These are phyloP conservation scores for Tenodera sinensis DNA, from an alignment of 2,888 invertebrate species.

Conservation along the genomic window DNA sequence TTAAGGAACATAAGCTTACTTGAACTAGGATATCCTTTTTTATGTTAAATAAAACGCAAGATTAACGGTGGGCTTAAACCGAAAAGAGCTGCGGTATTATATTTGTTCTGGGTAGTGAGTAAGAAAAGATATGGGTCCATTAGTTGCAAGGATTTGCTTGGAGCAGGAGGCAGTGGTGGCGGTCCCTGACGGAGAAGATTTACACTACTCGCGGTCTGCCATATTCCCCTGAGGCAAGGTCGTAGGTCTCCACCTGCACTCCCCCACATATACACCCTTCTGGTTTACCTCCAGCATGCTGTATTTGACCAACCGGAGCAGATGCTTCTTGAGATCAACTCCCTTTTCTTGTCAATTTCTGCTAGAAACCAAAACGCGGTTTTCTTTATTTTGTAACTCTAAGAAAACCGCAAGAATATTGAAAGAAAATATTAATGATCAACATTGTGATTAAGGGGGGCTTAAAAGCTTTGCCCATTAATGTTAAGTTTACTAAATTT, in stretches of 20 bases:
- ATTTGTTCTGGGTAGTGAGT: slow-evolving; percentile 5
- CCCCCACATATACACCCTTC: not conserved
- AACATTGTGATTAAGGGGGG: no score
- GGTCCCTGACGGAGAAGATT: slow-evolving; percentile 22
- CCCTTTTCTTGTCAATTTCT: no score
- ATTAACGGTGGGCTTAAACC: not conserved
- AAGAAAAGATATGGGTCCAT: slow-evolving; percentile 27
- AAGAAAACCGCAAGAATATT: no score
- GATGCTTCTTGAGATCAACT: not conserved
- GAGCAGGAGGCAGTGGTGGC: not conserved
- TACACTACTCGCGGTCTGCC: slow-evolving; percentile 22
- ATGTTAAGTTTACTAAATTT: no score
- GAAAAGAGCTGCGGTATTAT: slow-evolving; percentile 8
- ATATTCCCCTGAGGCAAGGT: not conserved
- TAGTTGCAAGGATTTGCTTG: slow-evolving; percentile 23
- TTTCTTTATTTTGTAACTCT: no score
- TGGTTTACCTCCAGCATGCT: slow-evolving; percentile 6
- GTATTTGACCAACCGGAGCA: not conserved
- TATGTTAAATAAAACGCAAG: not conserved
- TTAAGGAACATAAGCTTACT: not conserved
- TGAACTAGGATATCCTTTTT: not conserved
- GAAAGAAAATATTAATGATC: no score
- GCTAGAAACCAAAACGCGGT: no score
- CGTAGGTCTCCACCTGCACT: not conserved
- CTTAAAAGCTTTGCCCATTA: no score